phyloP scores from a whole-genome alignment of 1,140 invertebrate genomes.

The Caenorhabditis brenneri region DNA sequence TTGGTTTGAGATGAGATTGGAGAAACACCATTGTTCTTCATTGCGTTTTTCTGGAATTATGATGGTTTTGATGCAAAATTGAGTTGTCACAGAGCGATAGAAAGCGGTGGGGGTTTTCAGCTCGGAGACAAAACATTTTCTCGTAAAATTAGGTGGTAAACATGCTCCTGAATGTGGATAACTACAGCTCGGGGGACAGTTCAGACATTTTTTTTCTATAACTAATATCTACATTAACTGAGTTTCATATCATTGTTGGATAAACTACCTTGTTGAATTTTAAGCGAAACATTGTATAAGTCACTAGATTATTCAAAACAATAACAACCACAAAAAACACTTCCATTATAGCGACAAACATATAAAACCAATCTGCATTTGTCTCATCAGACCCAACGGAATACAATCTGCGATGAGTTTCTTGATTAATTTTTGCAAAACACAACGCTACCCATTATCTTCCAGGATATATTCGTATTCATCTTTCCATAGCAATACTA shows the following conservation, averaged over 20 bases:
- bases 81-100: background rate
- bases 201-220: no score
- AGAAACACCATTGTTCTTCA: background rate
- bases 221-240: no score
- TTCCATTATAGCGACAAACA: slow-evolving; percentile 9
- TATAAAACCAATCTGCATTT: background rate
- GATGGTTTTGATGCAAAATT: background rate
- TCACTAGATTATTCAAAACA: background rate
- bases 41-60: background rate
- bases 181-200: no score
- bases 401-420: background rate
- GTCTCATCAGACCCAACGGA: background rate
- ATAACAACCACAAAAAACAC: background rate
- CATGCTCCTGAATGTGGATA: no score
- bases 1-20: background rate
- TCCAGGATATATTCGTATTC: background rate
- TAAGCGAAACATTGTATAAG: background rate
- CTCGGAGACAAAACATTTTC: no score
- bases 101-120: no score
- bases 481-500: background rate
- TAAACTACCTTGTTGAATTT: slow-evolving; percentile 13
- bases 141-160: no score
- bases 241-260: no score
- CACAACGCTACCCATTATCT: background rate
- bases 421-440: no score